phyloP scores from a whole-genome alignment of 92 coral and sea anemone genomes.

The Zoanthus sansibaricus region DNA sequence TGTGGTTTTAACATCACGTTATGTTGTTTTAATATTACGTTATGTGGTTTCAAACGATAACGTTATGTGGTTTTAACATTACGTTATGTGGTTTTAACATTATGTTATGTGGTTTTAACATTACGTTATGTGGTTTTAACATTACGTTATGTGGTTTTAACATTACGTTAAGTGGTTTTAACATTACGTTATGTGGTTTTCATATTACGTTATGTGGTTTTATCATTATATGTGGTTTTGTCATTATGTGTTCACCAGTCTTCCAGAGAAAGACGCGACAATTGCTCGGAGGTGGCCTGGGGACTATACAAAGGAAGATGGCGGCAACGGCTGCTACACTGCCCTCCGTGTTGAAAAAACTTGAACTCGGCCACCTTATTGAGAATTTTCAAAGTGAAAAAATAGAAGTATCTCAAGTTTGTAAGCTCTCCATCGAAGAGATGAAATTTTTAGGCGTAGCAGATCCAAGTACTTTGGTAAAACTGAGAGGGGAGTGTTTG shows the following conservation, averaged over 20 bases:
- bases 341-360: conserved; percentile 51
- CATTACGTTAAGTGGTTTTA: neutral
- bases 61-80: no score
- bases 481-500: conserved; percentile 38
- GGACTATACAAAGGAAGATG: conserved; percentile 37
- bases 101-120: no score
- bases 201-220: neutral
- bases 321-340: conserved; percentile 43
- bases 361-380: conserved; percentile 54
- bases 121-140: no score
- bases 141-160: no score
- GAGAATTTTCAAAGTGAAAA: conserved; percentile 62
- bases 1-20: no score
- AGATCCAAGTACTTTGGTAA: conserved; percentile 39
- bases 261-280: conserved; percentile 21
- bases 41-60: no score
- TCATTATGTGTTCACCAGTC: conserved; percentile 15
- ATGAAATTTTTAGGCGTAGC: conserved; percentile 33
- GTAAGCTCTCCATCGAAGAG: conserved; percentile 47
- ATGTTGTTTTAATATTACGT: no score
- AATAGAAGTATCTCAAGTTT: conserved; percentile 50
- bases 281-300: conserved; percentile 31
- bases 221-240: conserved; percentile 7
- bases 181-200: conserved; percentile 8
- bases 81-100: no score